A percentile compares a stretch with the other conserved stretches of the same genome.
phyloP scores from a whole-genome alignment of 2,797 vertebrate species.

The Pangasius larnaudii region DNA sequence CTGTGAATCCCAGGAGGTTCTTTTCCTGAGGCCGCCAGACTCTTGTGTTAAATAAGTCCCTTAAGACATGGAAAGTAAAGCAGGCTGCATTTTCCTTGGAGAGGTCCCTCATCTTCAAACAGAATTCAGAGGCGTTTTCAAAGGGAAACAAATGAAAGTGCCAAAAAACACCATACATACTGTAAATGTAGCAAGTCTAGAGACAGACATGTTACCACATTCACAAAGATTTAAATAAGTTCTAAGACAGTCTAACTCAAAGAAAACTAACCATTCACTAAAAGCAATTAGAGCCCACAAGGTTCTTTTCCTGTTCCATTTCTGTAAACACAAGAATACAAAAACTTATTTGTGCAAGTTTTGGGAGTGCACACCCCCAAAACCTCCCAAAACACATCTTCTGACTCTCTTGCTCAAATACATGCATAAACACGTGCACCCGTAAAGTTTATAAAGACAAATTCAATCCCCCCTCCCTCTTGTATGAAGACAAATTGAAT shows the following conservation, averaged over 20 bases:
- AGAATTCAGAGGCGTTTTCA: slow-evolving; percentile 50
- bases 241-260: background rate
- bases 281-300: background rate
- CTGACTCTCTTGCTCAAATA: slow-evolving; percentile 22
- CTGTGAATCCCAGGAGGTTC: slow-evolving; percentile 48
- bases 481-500: slow-evolving; percentile 1
- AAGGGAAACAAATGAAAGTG: background rate
- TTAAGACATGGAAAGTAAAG: slow-evolving; percentile 67
- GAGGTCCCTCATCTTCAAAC: slow-evolving; percentile 51
- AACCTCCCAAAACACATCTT: slow-evolving; percentile 19
- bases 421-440: background rate
- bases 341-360: slow-evolving; percentile 36
- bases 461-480: background rate
- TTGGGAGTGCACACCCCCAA: slow-evolving; percentile 27
- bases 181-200: background rate
- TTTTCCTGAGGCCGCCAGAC: slow-evolving; percentile 49
- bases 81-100: slow-evolving; percentile 61
- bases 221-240: slow-evolving; percentile 10
- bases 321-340: slow-evolving; percentile 36
- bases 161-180: background rate
- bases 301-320: background rate
- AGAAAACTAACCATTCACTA: slow-evolving; percentile 9
- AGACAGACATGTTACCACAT: background rate
- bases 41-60: slow-evolving; percentile 32
- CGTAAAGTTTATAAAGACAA: background rate